Evolutionary conservation across 2,113 vertebrate species (phyloP), one percentile per base, ranked within the genome.

Genomic region (Acinonyx jubatus): DNA sequence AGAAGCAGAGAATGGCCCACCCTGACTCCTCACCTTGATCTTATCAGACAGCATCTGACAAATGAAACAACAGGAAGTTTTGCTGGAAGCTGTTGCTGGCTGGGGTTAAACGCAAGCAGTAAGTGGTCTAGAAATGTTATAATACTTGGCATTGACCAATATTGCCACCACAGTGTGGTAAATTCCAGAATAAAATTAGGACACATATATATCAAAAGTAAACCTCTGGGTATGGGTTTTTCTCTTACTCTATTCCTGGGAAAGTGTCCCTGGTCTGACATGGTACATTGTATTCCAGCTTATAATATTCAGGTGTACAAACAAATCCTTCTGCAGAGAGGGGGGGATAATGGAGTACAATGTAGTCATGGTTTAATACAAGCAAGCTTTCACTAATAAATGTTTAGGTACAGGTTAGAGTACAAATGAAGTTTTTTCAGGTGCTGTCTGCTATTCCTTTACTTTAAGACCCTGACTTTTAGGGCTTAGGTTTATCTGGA

Each of bases 1-100:
- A 83, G 79, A 89, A 80, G 45, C 48, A 78, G 86, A 86, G 84
- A 65, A 33, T 50, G 74, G 38, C n/a, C n/a, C 48, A 19, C 21
- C 12, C 9, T 87, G 69, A 80, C 91, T 55, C 38, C n/a, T 27
- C 73, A 86, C 48, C 33, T 69, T 15, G 61, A 18, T 71, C 52
- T 96, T 73, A 88, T 83, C 73, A 25, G 61, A 80, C 4, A 66
- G 7, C 45, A 92, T 78, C 81, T 55, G 25, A 79, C 48, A 82
- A 89, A 25, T 57, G 74, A 91, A 93, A 79, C 79, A 92, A 96
- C 95, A 96, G 90, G 92, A 98, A 96, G 69, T 66, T 73, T 89
- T 89, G 29, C 76, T 88, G 87, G 80, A 89, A 87, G 50, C 92
- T 36, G 31, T 41, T 61, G 69, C 41, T 48, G 31, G 36, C 36